Base-by-base conservation (phyloP, 2,113 vertebrate species). In the Amblyornis subalaris region DNA sequence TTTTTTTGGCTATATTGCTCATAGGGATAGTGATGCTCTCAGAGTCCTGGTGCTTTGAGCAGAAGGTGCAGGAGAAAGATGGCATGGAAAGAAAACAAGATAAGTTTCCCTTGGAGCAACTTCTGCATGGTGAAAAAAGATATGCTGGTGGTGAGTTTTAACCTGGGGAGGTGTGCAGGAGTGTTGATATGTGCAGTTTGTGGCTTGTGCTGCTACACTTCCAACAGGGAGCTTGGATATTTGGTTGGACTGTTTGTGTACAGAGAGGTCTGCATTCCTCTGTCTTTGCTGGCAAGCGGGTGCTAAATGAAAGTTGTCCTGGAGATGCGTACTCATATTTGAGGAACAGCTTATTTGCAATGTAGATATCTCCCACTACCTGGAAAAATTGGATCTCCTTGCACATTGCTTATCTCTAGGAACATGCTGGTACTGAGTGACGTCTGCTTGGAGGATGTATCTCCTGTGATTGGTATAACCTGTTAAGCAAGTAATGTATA, bases 61-160 rank as follows among this genome's bases (percentile, higher is more conserved):
- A 44, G 85, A 54, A 90, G 53, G 82, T 91, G 62, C 35, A 65
- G 47, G 72, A 77, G 55, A 73, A 90, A 80, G 51, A 58, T 94
- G 82, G 4, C 51, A 28, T 40, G 85, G 55, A 58, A 73, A 50
- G 64, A 74, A 86, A 83, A 29, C n/a, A 55, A 72, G 40, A 6
- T 33, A 24, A 22, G 6, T 90, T 89, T 77, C 35, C 26, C 4
- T 83, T 83, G 64, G 78, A 90, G 28, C 60, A 83, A 5, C 48
- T 78, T 69, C 57, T 61, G 8, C 67, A 57, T 29, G 65, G 29
- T 79, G 42, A 61, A 44, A 67, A 86, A 54, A 38, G 35, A 69
- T 76, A 14, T 61, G 26, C 33, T 7, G 6, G 79, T 92, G 92
- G 92, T 96, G 88, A 94, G 83, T 93, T 78, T 64, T 76, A 76